phyloP scores from a whole-genome alignment of 2,113 vertebrate genomes.

The Nanorana parkeri region DNA sequence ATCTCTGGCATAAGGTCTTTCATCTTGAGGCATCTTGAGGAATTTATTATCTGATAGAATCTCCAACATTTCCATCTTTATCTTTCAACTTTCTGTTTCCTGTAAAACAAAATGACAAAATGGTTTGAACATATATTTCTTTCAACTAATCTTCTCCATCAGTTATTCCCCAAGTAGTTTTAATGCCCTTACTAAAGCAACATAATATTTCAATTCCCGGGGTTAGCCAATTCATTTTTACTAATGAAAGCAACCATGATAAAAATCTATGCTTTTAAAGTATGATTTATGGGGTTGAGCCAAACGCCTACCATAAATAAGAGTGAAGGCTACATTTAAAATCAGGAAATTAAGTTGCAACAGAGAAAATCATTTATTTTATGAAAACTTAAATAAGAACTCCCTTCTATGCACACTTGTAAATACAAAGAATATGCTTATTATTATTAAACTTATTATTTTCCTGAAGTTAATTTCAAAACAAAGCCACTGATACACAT shows the following conservation, averaged over 20 bases:
- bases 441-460: too few relatives aligned
- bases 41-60: slow-evolving; percentile 74
- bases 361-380: neutral
- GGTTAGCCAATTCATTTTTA: slow-evolving; percentile 20
- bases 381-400: too few relatives aligned
- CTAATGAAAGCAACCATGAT: slow-evolving; percentile 20
- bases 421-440: too few relatives aligned
- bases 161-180: slow-evolving; percentile 14
- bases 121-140: neutral
- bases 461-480: too few relatives aligned
- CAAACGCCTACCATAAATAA: slow-evolving; percentile 14
- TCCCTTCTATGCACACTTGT: too few relatives aligned
- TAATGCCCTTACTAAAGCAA: slow-evolving; percentile 27
- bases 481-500: too few relatives aligned
- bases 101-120: slow-evolving; percentile 66
- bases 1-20: slow-evolving; percentile 85
- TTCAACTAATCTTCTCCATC: slow-evolving; percentile 13
- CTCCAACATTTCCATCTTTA: slow-evolving; percentile 53
- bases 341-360: slow-evolving; percentile 32
- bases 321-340: slow-evolving; percentile 23
- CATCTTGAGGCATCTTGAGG: slow-evolving; percentile 80
- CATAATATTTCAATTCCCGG: slow-evolving; percentile 23
- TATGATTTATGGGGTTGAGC: slow-evolving; percentile 33
- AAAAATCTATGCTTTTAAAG: slow-evolving; percentile 19
- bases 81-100: slow-evolving; percentile 96